Evolutionary conservation across 2,797 vertebrate genomes (phyloP).

Genomic region (Alca torda): DNA sequence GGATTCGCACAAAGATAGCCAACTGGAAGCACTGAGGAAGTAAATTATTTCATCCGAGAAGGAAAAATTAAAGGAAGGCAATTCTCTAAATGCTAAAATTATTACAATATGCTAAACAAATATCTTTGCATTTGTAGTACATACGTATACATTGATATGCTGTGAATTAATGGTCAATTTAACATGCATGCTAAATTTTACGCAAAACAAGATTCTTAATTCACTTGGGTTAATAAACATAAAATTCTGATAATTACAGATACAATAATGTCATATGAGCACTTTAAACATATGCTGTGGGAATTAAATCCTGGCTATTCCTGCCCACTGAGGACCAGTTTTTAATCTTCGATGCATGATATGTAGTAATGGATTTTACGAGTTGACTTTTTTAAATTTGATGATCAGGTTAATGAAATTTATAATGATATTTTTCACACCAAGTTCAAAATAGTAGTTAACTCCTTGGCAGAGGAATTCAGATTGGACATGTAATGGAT

Average conservation of each 20-base stretch:
- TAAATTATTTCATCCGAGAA: not conserved
- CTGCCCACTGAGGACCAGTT: constrained; percentile 67
- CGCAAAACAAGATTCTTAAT: constrained; percentile 68
- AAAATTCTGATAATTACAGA: constrained; percentile 74
- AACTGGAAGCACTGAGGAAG: not conserved
- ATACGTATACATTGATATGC: constrained; percentile 32
- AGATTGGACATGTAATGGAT: constrained; percentile 67
- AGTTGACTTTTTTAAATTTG: constrained; percentile 73
- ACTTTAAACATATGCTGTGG: constrained; percentile 72
- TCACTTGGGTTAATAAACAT: constrained; percentile 71
- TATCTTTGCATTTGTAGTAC: not conserved
- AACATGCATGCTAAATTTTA: constrained; percentile 50
- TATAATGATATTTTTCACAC: constrained; percentile 71
- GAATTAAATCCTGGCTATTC: constrained; percentile 71
- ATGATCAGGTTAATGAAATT: constrained; percentile 73
- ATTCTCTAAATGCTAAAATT: not conserved
- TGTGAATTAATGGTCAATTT: constrained; percentile 62
- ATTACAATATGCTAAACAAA: not conserved
- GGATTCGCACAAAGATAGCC: not conserved
- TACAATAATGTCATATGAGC: constrained; percentile 70
- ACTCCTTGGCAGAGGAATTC: constrained; percentile 70
- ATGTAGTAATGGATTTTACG: constrained; percentile 73
- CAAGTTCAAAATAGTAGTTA: constrained; percentile 71
- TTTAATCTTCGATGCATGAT: constrained; percentile 73
- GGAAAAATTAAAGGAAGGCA: not conserved